Conservation (phyloP, 2,797 vertebrate species). For the Hydrophis major region DNA sequence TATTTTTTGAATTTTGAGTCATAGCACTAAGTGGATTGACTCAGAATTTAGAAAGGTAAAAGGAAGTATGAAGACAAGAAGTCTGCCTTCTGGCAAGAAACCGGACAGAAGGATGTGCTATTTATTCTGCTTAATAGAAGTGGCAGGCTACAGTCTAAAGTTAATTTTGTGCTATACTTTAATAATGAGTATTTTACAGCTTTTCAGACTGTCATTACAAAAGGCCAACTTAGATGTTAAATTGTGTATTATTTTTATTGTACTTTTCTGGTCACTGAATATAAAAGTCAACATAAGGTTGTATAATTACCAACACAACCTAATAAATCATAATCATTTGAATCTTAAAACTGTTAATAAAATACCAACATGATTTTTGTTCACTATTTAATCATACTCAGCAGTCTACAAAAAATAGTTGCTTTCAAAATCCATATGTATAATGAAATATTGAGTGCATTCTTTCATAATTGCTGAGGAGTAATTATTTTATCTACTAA, state of each 20-base stretch:
- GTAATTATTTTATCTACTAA: neutral
- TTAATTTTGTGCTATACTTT: constrained; percentile 1
- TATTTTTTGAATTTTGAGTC: neutral
- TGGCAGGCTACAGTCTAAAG: neutral
- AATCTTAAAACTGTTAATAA: constrained; percentile 15
- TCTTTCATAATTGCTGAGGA: constrained; percentile 18
- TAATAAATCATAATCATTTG: neutral
- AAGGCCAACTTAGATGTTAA: neutral
- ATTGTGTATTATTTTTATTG: neutral
- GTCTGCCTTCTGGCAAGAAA: neutral
- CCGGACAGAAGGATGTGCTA: neutral
- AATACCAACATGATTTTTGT: neutral
- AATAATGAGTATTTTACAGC: constrained; percentile 3
- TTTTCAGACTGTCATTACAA: neutral
- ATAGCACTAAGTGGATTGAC: neutral
- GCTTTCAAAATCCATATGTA: constrained; percentile 22
- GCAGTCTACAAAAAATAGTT: constrained; percentile 23
- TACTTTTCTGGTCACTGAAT: constrained; percentile 11
- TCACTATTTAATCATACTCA: neutral
- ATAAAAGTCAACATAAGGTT: constrained; percentile 1
- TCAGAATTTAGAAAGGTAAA: neutral
- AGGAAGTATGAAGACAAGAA: neutral
- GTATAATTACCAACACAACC: constrained; percentile 25
- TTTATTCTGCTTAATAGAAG: neutral
- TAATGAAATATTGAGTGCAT: constrained; percentile 20